Evolutionary conservation across 64 coral and sea anemone genomes (phyloP), one percentile per base, ranked within the genome.

Genomic region (Orbicella faveolata): DNA sequence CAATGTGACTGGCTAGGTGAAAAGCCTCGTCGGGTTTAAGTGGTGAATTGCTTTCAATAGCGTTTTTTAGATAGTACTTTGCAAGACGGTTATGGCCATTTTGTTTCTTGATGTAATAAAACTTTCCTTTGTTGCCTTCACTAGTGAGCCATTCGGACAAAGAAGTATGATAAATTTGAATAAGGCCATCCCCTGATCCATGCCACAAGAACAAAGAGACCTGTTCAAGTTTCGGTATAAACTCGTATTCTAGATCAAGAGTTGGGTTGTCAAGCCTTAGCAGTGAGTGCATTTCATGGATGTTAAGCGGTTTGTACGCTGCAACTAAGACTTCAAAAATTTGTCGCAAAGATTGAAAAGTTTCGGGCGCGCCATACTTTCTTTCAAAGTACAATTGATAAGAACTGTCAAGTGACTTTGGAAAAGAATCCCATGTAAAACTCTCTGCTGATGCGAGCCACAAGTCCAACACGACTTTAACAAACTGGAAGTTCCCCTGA

Each of bases 131-230:
- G 63, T 90, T 96, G 2, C 53, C 64, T 25, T 88, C 81, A 55
- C 89, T 96, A 18, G 95, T 96, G 7, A 96, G 76, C 95, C 95
- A 96, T 55, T 93, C 88, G 16, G 88, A 74, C 62, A 96, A 75
- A 33, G 95, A 96, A 20, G 74, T 81, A 54, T 96, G 95, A 44
- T 92, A 87, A 59, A 96, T 62, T 41, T 72, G 80, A 21, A 96
- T 72, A 21, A 20, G 62, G 20, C 81, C 83, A 18, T 88, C 88
- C 48, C 64, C 73, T 69, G 77, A 78, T 70, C 64, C 72, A 78
- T 81, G 63, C 54, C 84, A 76, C 3, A 96, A 80, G 54, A 93
- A 94, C 35, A 93, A 53, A 18, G 95, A 96, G 1, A 93, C 62
- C 7, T 84, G 79, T 67, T 88, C 79, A 19, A 96, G 79, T 62